Base-by-base conservation (phyloP, 1,140 invertebrate genomes). In the Aporrectodea caliginosa region DNA sequence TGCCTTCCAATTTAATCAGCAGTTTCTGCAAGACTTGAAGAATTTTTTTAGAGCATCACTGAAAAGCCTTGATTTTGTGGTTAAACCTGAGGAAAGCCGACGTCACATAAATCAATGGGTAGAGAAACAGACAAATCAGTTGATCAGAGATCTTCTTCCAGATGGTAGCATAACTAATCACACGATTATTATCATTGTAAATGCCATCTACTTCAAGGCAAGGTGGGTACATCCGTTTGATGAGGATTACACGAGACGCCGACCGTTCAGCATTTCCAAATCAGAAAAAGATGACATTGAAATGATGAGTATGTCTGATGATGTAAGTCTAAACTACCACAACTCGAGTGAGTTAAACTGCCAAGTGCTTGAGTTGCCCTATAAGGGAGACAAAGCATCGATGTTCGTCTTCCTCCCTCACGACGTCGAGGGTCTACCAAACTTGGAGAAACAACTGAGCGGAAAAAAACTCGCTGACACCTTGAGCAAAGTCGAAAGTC, bases 161-260 rank as follows among this genome's bases (percentile, higher is more conserved):
- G 71, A 78, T 85, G n/a, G 83, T 88, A 0, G 80, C 84, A 1
- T 90, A 90, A 1, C 87, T 1, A 81, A 88, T 0, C 76, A 82
- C 0, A 94, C 93, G 0, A 90, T 87, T 30, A 85, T 93, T 22
- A 90, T 94, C 27, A 84, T 94, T 22, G 92, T 93, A 6, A 93
- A 93, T 82, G 92, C 93, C 0, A 85, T 94, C 1, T 94, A 94
- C 80, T 95, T 95, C 78, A 93, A 92, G 82, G 93, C 91, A 16
- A 90, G 91, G 74, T 95, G 93, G 93, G 90, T 93, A 43, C 88
- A 89, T 27, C 90, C 91, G 71, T 94, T 94, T 82, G 86, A 91
- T 12, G 82, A 84, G 0, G 84, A 85, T 0, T 82, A 84, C 16
- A 94, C 93, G 0, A 90, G 86, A 78, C 75, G 79, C 33, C 80